These are phyloP conservation scores for Steinernema scapterisci DNA, from an alignment of 2,888 invertebrate species.

Conservation along the genomic window DNA sequence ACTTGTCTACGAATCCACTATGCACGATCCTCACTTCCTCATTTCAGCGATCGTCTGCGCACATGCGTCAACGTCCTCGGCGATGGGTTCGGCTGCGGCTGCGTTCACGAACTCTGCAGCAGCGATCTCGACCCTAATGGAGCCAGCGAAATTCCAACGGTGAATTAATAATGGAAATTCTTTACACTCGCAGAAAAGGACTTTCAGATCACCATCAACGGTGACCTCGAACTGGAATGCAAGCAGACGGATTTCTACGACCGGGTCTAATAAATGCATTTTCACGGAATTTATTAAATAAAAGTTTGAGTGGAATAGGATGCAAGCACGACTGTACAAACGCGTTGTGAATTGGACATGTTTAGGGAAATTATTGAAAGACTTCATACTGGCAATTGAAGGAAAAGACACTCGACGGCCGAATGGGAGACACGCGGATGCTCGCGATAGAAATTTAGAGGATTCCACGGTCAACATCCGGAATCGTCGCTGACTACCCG, in stretches of 20 bases:
- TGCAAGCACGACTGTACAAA: conserved; percentile 12
- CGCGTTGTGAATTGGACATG: not conserved
- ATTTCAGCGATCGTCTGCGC: conserved; percentile 74
- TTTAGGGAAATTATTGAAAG: conserved; percentile 16
- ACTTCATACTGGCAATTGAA: not conserved
- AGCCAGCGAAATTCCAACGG: not conserved
- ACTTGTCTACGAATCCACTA: no score
- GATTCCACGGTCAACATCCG: not conserved
- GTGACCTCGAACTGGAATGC: not conserved
- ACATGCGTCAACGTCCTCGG: conserved; percentile 86
- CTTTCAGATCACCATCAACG: not conserved
- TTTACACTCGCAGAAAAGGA: not conserved
- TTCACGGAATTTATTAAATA: not conserved
- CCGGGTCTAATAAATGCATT: not conserved
- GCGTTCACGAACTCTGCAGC: conserved; percentile 73
- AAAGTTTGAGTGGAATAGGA: not conserved
- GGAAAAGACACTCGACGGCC: conserved; percentile 16
- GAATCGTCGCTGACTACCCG: not conserved
- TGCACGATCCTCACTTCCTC: not conserved
- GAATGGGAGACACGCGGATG: no score
- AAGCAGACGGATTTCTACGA: not conserved
- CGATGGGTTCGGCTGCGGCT: conserved; percentile 88
- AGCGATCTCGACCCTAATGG: not conserved
- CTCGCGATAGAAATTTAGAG: not conserved
- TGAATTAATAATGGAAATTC: not conserved